Percentiles rank a stretch among this genome's conserved stretches.
Conservation (phyloP, 1,140 invertebrate species). For the Andrena cerasifolii region DNA sequence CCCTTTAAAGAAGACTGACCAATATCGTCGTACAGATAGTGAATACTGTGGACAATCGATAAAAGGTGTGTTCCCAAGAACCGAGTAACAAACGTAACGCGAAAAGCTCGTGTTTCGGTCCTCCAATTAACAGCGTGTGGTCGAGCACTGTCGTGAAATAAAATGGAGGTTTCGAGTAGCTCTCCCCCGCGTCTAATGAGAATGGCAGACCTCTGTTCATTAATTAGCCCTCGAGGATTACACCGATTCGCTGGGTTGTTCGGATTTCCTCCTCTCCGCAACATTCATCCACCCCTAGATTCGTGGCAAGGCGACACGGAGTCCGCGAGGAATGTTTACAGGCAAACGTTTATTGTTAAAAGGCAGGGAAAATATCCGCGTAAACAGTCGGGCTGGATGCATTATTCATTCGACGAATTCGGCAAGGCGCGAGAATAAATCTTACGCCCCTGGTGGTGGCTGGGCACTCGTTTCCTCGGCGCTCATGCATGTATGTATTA, state of each 20-base stretch:
- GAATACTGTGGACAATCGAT: too few relatives aligned
- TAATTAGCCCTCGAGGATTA: conserved; percentile 31
- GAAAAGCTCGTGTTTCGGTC: conserved; percentile 45
- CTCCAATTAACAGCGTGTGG: conserved; percentile 33
- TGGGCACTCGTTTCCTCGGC: background rate
- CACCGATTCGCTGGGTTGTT: background rate
- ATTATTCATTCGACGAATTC: conserved; percentile 23
- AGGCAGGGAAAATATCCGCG: too few relatives aligned
- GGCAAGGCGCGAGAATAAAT: conserved; percentile 18
- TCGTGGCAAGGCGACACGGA: too few relatives aligned
- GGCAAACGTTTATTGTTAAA: too few relatives aligned
- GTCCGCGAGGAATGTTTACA: too few relatives aligned
- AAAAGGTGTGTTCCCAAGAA: conserved; percentile 14
- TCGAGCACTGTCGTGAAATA: conserved; percentile 32
- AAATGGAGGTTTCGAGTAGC: conserved; percentile 29
- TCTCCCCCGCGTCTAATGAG: conserved; percentile 27
- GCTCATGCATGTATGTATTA: conserved; percentile 6
- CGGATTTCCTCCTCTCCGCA: background rate
- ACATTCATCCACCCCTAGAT: background rate
- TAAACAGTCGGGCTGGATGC: too few relatives aligned
- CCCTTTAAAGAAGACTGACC: too few relatives aligned
- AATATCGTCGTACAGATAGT: too few relatives aligned
- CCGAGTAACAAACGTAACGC: conserved; percentile 9
- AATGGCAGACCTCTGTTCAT: conserved; percentile 12
- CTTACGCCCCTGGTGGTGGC: conserved; percentile 13